phyloP scores from a whole-genome alignment of 2,888 invertebrate genomes.

The Spialia ferax region DNA sequence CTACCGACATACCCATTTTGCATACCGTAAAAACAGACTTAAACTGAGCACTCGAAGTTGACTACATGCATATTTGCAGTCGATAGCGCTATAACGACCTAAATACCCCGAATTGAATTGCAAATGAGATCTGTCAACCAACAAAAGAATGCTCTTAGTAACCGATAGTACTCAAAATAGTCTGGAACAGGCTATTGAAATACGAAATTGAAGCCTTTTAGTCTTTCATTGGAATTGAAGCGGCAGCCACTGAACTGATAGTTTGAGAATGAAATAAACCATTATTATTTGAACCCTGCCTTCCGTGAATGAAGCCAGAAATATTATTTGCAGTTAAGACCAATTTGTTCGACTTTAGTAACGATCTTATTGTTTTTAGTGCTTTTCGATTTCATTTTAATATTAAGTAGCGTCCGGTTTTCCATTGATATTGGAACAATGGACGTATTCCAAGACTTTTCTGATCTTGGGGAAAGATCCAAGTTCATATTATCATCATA shows the following conservation, averaged over 20 bases:
- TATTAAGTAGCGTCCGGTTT: too few species aligned
- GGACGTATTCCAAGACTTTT: too few species aligned
- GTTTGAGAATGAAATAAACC: slow-evolving; percentile 23
- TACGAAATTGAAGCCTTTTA: slow-evolving; percentile 54
- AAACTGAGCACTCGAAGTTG: slow-evolving; percentile 1
- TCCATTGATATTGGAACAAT: too few species aligned
- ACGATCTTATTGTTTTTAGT: background rate
- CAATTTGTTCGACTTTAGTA: background rate
- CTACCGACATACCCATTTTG: slow-evolving; percentile 4
- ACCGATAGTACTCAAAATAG: slow-evolving; percentile 55
- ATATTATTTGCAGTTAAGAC: background rate
- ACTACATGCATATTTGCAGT: slow-evolving; percentile 34
- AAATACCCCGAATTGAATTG: slow-evolving; percentile 60
- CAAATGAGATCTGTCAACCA: slow-evolving; percentile 64
- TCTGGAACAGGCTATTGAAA: slow-evolving; percentile 54
- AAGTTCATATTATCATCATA: too few species aligned
- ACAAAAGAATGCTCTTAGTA: slow-evolving; percentile 63
- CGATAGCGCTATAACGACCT: slow-evolving; percentile 42
- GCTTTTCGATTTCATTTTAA: background rate
- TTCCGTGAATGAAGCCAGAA: slow-evolving; percentile 10
- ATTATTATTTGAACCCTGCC: slow-evolving; percentile 23
- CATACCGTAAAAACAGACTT: slow-evolving; percentile 15
- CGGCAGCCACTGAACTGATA: slow-evolving; percentile 35
- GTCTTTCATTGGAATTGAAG: slow-evolving; percentile 51
- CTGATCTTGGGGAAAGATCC: too few species aligned